These are phyloP conservation scores for Melanogrammus aeglefinus DNA, from an alignment of 2,797 vertebrate species.

Conservation along the genomic window DNA sequence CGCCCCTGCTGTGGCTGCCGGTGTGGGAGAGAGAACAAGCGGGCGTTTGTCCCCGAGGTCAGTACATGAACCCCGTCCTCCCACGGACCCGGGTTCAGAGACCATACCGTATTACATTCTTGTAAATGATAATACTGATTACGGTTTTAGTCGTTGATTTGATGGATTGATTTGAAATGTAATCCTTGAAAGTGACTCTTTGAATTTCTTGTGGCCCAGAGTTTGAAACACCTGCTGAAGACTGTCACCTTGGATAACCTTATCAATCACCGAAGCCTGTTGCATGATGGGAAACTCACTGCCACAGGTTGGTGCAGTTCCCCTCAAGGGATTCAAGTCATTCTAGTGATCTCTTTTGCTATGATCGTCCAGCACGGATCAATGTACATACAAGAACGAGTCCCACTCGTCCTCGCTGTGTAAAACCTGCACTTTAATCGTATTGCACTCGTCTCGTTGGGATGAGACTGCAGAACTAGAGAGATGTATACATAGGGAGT, in stretches of 20 bases:
- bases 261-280: slow-evolving; percentile 80
- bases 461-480: background rate
- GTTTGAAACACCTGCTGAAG: slow-evolving; percentile 85
- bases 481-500: background rate
- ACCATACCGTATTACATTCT: background rate
- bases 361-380: background rate
- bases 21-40: slow-evolving; percentile 91
- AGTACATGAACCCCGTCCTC: background rate
- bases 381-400: background rate
- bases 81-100: background rate
- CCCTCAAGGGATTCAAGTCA: background rate
- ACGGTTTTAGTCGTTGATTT: background rate
- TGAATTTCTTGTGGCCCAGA: slow-evolving; percentile 61
- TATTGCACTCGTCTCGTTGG: background rate
- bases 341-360: background rate
- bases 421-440: background rate
- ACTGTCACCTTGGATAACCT: slow-evolving; percentile 82
- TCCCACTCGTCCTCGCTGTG: no score
- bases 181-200: background rate
- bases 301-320: slow-evolving; percentile 72
- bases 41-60: slow-evolving; percentile 87
- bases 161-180: background rate
- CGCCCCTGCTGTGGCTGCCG: slow-evolving; percentile 83
- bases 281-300: slow-evolving; percentile 82
- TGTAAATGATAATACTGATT: background rate